Conservation (phyloP, 2,888 invertebrate genomes). For the Lithophane semibrunnea region DNA sequence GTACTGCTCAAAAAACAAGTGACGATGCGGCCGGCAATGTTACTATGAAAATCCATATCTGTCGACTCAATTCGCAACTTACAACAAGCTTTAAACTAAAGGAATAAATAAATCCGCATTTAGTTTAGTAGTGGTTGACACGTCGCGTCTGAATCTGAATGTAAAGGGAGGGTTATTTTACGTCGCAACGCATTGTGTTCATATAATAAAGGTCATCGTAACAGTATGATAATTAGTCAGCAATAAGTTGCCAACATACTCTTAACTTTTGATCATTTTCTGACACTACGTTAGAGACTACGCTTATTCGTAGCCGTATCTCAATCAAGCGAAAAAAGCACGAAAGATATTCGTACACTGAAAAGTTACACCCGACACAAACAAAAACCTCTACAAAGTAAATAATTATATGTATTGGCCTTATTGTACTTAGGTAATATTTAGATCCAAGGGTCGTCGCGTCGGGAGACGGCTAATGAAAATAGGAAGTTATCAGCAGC, state of each 20-base stretch:
- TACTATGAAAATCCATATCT: too few relatives aligned
- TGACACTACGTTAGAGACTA: background rate
- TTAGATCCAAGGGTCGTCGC: background rate
- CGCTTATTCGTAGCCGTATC: background rate
- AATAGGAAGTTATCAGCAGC: too few relatives aligned
- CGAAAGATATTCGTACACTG: background rate
- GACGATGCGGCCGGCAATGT: too few relatives aligned
- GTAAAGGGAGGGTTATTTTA: background rate
- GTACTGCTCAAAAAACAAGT: too few relatives aligned
- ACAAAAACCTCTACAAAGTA: background rate
- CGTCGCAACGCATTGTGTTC: background rate
- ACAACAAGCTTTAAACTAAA: background rate
- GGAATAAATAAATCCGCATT: background rate
- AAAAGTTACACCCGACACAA: background rate
- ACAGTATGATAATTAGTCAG: background rate
- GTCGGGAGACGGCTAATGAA: background rate
- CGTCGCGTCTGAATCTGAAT: background rate
- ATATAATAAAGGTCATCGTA: background rate
- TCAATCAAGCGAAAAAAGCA: background rate
- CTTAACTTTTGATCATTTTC: background rate
- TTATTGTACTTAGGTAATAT: background rate
- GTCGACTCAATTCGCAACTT: background rate
- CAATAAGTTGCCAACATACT: background rate
- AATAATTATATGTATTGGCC: background rate
- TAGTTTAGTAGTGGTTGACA: background rate